Evolutionary conservation across 2,113 vertebrate species (phyloP).

Genomic region (Serilophus lunatus): DNA sequence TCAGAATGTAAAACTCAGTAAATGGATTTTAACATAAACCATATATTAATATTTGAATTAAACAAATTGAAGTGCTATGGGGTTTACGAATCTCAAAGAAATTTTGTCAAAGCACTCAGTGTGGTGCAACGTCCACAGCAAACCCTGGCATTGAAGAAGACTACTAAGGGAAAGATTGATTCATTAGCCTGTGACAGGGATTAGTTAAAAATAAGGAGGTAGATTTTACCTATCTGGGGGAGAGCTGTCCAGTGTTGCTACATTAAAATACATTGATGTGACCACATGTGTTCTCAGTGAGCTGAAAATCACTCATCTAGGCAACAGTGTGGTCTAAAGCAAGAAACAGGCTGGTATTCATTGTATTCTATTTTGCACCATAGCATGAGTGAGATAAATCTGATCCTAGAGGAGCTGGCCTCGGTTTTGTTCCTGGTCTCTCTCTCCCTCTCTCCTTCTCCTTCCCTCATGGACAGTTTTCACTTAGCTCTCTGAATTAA

Average conservation of each 20-base stretch:
- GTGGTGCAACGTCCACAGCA: neutral
- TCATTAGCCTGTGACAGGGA: neutral
- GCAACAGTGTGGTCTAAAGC: neutral
- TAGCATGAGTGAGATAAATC: neutral
- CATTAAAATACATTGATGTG: neutral
- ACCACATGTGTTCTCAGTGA: neutral
- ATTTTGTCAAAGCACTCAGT: neutral
- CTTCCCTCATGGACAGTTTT: neutral
- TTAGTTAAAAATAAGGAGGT: neutral
- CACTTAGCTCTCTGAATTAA: neutral
- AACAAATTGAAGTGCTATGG: neutral
- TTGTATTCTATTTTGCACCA: neutral
- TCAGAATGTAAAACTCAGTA: neutral
- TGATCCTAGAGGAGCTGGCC: neutral
- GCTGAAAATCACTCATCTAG: neutral
- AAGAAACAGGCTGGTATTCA: neutral
- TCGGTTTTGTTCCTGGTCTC: neutral
- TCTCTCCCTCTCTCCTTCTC: rapidly evolving
- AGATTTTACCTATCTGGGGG: neutral
- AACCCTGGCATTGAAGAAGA: neutral
- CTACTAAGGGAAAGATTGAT: neutral
- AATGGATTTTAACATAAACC: neutral
- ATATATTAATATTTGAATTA: neutral
- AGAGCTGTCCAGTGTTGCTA: neutral
- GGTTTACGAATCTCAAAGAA: neutral